Base-by-base conservation (phyloP, 2,113 vertebrate species). In the Mus musculus region DNA sequence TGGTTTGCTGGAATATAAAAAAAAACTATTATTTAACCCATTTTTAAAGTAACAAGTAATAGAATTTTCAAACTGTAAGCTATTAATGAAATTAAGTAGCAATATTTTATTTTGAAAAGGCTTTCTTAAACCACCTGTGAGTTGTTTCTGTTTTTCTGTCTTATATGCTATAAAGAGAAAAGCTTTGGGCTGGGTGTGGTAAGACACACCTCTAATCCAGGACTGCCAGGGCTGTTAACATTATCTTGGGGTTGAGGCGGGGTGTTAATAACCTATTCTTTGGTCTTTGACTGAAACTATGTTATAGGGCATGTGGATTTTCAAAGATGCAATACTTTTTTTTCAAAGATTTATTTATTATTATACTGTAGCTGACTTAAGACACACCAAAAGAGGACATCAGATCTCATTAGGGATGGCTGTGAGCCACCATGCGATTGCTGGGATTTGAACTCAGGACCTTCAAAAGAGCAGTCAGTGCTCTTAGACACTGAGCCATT, bases 31-130 rank as follows among this genome's bases (percentile, higher is more conserved):
- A 65, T 61, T 84, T 75, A 54, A 42, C 42, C 61, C 2, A 84
- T 92, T 95, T 97, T 92, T 88, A 61, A 94, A 96, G 63, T 86
- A 42, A 91, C 26, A 91, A 92, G 36, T 93, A 61, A 33, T 63
- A 91, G 59, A 88, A 80, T 93, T 96, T 91, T 93, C 36, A 86
- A 88, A 65, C 88, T 90, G 56, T 11, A 59, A 94, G 14, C 87
- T 42, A 87, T 82, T 94, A 52, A 33, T 87, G 52, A 87, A 93
- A 81, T 11, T 82, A 52, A 7, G 28, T 26, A 17, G 54, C 22
- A 63, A 72, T 89, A 87, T 49, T 85, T 93, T 93, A 77, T 59
- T 95, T 93, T 78, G 61, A 52, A 86, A 76, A 94, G 42, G 30
- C 17, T 86, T 67, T 49, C 63, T 46, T 49, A 86, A 85, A 49